phyloP scores from a whole-genome alignment of 2,113 vertebrate genomes.

The Carollia perspicillata region DNA sequence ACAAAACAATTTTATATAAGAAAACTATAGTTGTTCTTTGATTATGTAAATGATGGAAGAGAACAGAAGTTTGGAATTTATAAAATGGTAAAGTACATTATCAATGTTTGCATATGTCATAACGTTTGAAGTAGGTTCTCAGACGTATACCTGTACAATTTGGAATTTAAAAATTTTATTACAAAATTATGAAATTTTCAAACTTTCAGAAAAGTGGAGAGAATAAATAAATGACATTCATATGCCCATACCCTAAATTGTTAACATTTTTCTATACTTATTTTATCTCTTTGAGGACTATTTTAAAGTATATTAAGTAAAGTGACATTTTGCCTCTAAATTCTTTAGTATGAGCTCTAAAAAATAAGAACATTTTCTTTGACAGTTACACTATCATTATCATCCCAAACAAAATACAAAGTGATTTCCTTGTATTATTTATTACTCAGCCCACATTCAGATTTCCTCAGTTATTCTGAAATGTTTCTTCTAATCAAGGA shows the following conservation, averaged over 20 bases:
- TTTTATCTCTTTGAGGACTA: neutral
- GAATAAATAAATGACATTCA: neutral
- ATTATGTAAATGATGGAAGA: neutral
- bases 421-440: neutral
- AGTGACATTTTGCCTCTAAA: slow-evolving; percentile 6
- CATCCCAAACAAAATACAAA: neutral
- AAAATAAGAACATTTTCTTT: neutral
- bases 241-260: neutral
- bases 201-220: neutral
- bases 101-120: neutral
- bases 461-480: neutral
- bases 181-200: slow-evolving; percentile 13
- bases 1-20: neutral
- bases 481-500: slow-evolving; percentile 22
- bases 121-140: neutral
- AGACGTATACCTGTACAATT: neutral
- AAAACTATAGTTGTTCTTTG: neutral
- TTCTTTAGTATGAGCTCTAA: neutral
- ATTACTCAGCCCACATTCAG: neutral
- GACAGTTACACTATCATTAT: neutral
- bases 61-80: slow-evolving; percentile 1
- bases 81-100: neutral
- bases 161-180: neutral
- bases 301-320: slow-evolving; percentile 18
- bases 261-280: slow-evolving; percentile 24